phyloP scores from a whole-genome alignment of 1,140 invertebrate genomes.

The Chlorops oryzae region DNA sequence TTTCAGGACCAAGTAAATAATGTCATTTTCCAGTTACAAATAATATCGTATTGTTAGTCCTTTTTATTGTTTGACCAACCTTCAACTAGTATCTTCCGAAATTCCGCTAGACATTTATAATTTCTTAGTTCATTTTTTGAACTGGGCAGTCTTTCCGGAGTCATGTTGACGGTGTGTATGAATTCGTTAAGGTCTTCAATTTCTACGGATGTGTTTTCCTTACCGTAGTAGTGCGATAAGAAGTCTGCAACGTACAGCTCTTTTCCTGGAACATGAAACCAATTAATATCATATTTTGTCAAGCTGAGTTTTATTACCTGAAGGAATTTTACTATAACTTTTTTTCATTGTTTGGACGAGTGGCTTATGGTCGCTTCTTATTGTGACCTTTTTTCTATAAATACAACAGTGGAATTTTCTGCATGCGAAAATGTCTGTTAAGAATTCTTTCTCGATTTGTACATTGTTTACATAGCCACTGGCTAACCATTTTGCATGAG shows the following conservation, averaged over 20 bases:
- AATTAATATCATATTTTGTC: conserved; percentile 36
- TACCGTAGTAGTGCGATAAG: conserved; percentile 23
- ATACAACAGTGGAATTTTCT: too few relatives aligned
- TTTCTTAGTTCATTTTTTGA: conserved; percentile 2
- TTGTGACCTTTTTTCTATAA: too few relatives aligned
- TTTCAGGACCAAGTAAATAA: too few relatives aligned
- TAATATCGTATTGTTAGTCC: not conserved
- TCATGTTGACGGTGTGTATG: conserved; percentile 13
- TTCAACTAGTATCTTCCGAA: not conserved
- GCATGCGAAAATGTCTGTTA: too few relatives aligned
- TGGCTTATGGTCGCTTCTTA: too few relatives aligned
- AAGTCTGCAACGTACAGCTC: conserved; percentile 32
- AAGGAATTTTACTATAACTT: conserved; percentile 36
- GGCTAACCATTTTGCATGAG: too few relatives aligned
- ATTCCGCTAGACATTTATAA: too few relatives aligned
- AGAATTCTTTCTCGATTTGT: too few relatives aligned
- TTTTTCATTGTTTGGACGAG: too few relatives aligned
- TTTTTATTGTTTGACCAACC: conserved; percentile 4
- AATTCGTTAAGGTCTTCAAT: conserved; percentile 3
- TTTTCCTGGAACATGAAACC: conserved; percentile 29
- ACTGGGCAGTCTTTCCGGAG: not conserved
- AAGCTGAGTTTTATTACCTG: conserved; percentile 26
- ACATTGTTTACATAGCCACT: too few relatives aligned
- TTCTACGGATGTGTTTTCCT: not conserved
- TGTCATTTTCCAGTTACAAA: too few relatives aligned